A percentile compares a stretch with the other conserved stretches of the same genome.
phyloP scores from a whole-genome alignment of 2,113 vertebrate genomes.

The Eulacestoma nigropectus region DNA sequence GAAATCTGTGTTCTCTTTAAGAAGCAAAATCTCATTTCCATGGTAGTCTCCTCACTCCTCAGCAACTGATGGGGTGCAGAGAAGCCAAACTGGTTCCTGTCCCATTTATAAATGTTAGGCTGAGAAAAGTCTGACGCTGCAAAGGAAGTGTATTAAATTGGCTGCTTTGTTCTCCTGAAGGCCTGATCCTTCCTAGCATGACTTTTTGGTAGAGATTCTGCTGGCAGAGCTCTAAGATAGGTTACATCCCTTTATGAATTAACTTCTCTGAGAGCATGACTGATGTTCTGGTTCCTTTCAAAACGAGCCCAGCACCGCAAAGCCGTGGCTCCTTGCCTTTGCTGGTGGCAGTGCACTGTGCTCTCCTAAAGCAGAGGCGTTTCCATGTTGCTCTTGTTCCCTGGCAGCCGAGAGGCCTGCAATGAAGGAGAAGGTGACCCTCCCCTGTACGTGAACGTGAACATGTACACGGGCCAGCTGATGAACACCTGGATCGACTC shows the following conservation, averaged over 20 bases:
- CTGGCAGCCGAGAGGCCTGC: slow-evolving; percentile 86
- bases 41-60: not conserved
- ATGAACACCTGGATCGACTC: slow-evolving; percentile 99
- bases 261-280: not conserved
- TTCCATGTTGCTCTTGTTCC: not conserved
- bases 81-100: not conserved
- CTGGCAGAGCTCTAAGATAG: not conserved
- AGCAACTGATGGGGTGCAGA: not conserved
- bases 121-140: not conserved
- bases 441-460: slow-evolving; percentile 94
- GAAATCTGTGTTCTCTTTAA: not conserved
- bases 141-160: not conserved
- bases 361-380: not conserved
- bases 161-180: not conserved
- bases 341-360: not conserved
- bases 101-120: not conserved
- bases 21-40: not conserved
- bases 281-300: not conserved
- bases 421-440: slow-evolving; percentile 97
- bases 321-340: not conserved
- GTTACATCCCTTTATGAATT: no score
- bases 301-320: fast-evolving
- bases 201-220: not conserved
- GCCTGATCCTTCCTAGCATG: not conserved
- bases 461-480: slow-evolving; percentile 96